A percentile compares a stretch with the other conserved stretches of the same genome.
Conservation (phyloP, 2,797 vertebrate genomes). For the Merluccius polli region DNA sequence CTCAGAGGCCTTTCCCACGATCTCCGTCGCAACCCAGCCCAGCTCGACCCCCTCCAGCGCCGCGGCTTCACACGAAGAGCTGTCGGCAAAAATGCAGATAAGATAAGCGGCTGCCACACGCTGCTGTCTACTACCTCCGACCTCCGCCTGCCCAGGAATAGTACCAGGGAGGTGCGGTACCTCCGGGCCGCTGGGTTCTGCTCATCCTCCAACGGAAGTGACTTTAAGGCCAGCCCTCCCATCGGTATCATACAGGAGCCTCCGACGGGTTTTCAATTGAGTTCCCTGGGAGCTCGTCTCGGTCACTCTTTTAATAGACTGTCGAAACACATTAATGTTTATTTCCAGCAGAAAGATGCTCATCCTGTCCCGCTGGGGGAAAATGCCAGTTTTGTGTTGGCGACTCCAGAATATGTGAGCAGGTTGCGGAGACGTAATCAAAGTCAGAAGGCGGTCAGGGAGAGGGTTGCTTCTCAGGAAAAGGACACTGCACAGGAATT, state of each 20-base stretch:
- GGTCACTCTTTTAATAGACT: constrained; percentile 57
- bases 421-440: constrained; percentile 39
- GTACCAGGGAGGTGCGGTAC: constrained; percentile 25
- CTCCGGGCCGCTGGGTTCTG: constrained; percentile 38
- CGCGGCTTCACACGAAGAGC: constrained; percentile 21
- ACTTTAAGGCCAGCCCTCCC: constrained; percentile 59
- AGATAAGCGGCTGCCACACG: constrained; percentile 15
- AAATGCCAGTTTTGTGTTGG: constrained; percentile 20
- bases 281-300: constrained; percentile 43
- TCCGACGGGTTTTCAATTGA: constrained; percentile 33
- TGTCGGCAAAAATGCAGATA: constrained; percentile 19
- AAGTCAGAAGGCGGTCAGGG: constrained; percentile 28
- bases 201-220: constrained; percentile 50
- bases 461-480: constrained; percentile 15
- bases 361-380: not conserved
- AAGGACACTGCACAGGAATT: constrained; percentile 17
- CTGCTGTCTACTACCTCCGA: not conserved
- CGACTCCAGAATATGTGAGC: constrained; percentile 32
- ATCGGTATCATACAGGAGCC: constrained; percentile 53
- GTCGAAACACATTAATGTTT: constrained; percentile 64
- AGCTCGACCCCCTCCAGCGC: constrained; percentile 8
- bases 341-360: constrained; percentile 55
- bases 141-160: constrained; percentile 1
- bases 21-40: constrained; percentile 24
- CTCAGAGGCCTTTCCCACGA: constrained; percentile 40